A percentile compares a stretch with the other conserved stretches of the same genome.
phyloP scores from a whole-genome alignment of 1,140 invertebrate species.

The Diplogasteroides magnus region DNA sequence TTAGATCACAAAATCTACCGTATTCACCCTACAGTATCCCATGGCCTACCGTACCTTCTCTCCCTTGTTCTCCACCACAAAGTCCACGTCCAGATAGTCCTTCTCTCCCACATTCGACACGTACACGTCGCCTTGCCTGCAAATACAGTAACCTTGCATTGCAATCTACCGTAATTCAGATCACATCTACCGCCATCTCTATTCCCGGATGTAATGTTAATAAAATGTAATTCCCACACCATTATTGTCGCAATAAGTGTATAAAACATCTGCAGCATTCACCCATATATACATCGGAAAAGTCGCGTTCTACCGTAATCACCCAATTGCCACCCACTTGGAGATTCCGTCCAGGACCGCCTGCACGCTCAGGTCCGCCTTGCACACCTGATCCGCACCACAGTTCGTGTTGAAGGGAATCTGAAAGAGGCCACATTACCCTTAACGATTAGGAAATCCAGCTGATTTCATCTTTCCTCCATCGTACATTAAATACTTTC shows the following conservation, averaged over 20 bases:
- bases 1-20: too few species aligned
- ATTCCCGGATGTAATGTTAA: too few species aligned
- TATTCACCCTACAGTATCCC: too few species aligned
- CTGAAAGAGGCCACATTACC: too few species aligned
- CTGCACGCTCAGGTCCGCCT: conserved; percentile 26
- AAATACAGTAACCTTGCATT: conserved; percentile 9
- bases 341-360: conserved; percentile 21
- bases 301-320: background rate
- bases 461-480: too few species aligned
- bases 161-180: too few species aligned
- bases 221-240: too few species aligned
- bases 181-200: too few species aligned
- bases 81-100: conserved; percentile 25
- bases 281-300: background rate
- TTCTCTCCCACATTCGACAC: conserved; percentile 30
- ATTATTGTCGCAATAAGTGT: too few species aligned
- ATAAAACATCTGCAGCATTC: too few species aligned
- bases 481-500: too few species aligned
- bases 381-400: conserved; percentile 27
- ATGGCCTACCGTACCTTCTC: conserved; percentile 23
- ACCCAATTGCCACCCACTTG: conserved; percentile 1
- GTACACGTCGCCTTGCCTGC: conserved; percentile 17
- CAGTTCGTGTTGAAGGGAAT: conserved; percentile 30
- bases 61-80: conserved; percentile 29
- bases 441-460: too few species aligned